Evolutionary conservation across 1,140 invertebrate species (phyloP).

Genomic region (Eueides isabella): DNA sequence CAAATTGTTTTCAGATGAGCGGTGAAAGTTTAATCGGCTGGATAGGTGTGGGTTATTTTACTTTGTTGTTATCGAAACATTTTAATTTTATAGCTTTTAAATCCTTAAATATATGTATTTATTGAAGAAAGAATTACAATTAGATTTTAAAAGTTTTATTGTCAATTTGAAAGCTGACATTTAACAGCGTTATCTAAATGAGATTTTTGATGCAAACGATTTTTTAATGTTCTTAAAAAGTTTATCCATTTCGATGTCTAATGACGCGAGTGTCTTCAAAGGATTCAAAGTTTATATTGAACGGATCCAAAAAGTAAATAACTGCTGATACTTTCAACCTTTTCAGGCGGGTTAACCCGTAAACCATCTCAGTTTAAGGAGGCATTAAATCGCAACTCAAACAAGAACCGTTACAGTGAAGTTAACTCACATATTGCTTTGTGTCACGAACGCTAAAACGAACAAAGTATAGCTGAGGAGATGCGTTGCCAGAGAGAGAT

Average conservation of each 20-base stretch:
- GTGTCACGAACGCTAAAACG: conserved; percentile 80
- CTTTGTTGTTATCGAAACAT: conserved; percentile 12
- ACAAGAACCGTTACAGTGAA: conserved; percentile 80
- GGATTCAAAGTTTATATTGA: conserved; percentile 75
- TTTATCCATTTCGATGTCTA: conserved; percentile 47
- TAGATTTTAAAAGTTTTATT: background rate
- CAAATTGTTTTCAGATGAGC: conserved; percentile 65
- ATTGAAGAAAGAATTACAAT: background rate
- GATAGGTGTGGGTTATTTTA: conserved; percentile 22
- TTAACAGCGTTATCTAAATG: conserved; percentile 20
- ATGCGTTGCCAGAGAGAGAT: conserved; percentile 63
- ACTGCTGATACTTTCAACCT: conserved; percentile 73
- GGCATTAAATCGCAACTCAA: conserved; percentile 82
- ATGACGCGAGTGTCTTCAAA: conserved; percentile 57
- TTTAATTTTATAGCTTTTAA: background rate
- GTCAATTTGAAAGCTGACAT: background rate
- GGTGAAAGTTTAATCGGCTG: conserved; percentile 41
- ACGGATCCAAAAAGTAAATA: conserved; percentile 74
- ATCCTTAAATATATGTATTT: background rate
- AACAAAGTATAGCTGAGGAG: conserved; percentile 61
- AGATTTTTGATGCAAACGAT: conserved; percentile 32
- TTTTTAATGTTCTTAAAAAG: conserved; percentile 40
- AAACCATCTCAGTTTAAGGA: conserved; percentile 81
- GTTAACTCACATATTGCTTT: conserved; percentile 82
- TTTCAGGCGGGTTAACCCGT: conserved; percentile 77